Base-by-base conservation (phyloP, 2,888 invertebrate species). In the Drosophila subsilvestris region DNA sequence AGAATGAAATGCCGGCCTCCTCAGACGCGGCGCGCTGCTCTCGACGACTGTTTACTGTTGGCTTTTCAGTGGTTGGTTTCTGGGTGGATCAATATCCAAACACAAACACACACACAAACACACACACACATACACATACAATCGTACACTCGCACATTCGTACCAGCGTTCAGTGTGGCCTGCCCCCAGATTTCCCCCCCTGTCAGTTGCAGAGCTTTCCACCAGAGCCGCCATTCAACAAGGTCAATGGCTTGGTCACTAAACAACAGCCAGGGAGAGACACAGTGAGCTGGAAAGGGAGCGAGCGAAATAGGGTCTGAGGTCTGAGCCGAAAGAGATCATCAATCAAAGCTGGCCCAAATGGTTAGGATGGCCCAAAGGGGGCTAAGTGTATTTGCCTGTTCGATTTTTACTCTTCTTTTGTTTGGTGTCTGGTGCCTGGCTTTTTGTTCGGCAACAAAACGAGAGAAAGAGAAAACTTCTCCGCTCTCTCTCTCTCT, bases 381-480 rank as follows among this genome's bases (percentile, higher is more conserved):
- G 57, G 53, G 67, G 54, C 58, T 86, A 84, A 84, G 89, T 84
- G 84, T 88, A 79, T 84, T 86, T 84, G 83, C 74, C 88, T 81
- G 89, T 84, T 87, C 74, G 80, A 82, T 82, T 86, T 81, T 75
- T 85, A 56, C 57, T 69, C 65, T 37, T 18, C 45, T 32, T 44
- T 42, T 32, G 7, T 12, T 25, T 25, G 6, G 25, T 25, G 42
- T 70, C 43, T 59, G 22, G 22, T 22, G 25, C 37, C 25, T 32
- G 43, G 29, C 42, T 58, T 49, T 50, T 50, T 49, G 69, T 78
- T 77, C 65, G 44, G 5, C 22, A 3, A 3, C 22, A 22, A 22
- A 22, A 22, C 22, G 22, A 60, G 67, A 22, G 51, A 17, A 25
- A 25, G 37, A 37, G 14, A 37, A 37, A 37, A 14, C 37, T 37